Evolutionary conservation across 2,113 vertebrate species (phyloP).

Genomic region (Pachyramphus minor): DNA sequence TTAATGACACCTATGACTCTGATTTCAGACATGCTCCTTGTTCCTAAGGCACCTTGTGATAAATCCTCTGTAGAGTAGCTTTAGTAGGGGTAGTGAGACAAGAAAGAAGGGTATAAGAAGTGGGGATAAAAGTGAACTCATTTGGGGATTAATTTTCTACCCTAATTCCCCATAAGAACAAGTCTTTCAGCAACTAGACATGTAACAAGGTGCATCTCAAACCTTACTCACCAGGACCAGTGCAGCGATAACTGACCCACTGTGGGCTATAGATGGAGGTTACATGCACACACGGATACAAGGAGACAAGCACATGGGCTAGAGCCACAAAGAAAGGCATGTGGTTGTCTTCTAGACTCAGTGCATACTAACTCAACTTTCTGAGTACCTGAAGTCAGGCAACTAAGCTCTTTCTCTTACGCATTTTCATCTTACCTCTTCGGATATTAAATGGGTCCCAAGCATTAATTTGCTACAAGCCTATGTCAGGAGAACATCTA

Average conservation of each 20-base stretch:
- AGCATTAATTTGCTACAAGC: background rate
- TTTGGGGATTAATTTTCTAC: background rate
- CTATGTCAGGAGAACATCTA: background rate
- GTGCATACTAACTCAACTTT: background rate
- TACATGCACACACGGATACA: background rate
- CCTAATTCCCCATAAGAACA: background rate
- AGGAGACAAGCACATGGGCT: background rate
- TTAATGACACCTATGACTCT: background rate
- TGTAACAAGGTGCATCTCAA: background rate
- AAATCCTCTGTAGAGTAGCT: background rate
- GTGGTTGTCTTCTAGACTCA: background rate
- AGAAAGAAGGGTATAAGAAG: background rate
- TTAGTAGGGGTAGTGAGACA: background rate
- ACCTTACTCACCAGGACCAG: background rate
- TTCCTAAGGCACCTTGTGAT: slow-evolving; percentile 45
- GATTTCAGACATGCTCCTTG: background rate
- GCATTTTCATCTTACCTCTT: background rate
- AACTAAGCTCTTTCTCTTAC: background rate
- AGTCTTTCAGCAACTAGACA: background rate
- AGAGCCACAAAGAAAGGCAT: background rate
- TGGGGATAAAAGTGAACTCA: background rate
- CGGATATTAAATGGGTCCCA: background rate
- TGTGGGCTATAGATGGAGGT: background rate
- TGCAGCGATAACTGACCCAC: background rate
- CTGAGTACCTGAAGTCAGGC: background rate